Base-by-base conservation (phyloP, 2,888 invertebrate genomes). In the Ditula angustiorana region DNA sequence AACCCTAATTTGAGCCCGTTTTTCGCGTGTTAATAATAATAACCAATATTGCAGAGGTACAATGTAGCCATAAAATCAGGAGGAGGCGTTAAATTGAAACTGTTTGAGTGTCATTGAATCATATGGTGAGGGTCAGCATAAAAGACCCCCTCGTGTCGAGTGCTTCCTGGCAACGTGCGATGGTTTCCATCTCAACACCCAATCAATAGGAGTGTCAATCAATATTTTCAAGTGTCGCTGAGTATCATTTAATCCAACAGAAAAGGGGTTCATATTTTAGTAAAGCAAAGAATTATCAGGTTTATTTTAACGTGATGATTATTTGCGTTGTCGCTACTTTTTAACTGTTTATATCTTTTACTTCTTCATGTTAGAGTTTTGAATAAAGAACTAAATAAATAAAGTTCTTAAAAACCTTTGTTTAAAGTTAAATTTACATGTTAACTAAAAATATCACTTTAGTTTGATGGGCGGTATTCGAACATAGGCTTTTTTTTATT, bases 201-300 rank as follows among this genome's bases (percentile, higher is more conserved):
- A 58, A 63, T 63, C 63, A 46, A 33, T 28, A 44, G 30, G 62
- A 57, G 50, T 56, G 55, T 50, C 57, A 58, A 63, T 63, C 63
- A 63, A 63, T 63, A 57, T 52, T 50, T 63, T 63, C 19, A 33
- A 63, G 63, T 52, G 50, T 52, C 44, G 24, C 44, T 46, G 50
- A 58, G 41, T 35, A 24, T 61, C 26, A 56, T 57, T 57, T 28
- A 23, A 47, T n/a, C 21, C 5, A 33, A 5, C 21, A 62, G 44
- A 47, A 50, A n/a, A n/a, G n/a, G 50, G 62, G 57, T 63, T 57
- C 30, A 33, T 5, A 24, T 49, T 24, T 44, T 33, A 23, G 30
- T 49, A 10, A 62, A 41, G n/a, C 21, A 30, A 49, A 52, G 53
- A 44, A 53, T 52, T 61, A 60, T 60, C 60, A 50, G 50, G 13